phyloP scores from a whole-genome alignment of 2,797 vertebrate species.

The Coilia nasus region DNA sequence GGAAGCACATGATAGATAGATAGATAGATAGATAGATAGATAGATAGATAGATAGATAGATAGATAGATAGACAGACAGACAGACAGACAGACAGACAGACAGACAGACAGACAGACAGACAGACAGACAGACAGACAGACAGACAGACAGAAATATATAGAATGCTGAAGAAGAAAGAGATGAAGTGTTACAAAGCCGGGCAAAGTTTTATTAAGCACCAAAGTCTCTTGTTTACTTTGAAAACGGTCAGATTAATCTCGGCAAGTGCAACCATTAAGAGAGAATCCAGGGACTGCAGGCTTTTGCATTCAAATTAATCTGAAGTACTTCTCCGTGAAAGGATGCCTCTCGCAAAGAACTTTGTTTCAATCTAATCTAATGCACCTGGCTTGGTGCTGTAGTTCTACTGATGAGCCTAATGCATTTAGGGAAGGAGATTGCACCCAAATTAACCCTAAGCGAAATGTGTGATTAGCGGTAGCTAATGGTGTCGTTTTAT shows the following conservation, averaged over 20 bases:
- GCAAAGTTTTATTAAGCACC: neutral
- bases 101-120: too few species aligned
- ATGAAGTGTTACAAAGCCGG: neutral
- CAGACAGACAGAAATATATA: too few species aligned
- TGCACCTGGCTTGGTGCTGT: neutral
- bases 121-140: too few species aligned
- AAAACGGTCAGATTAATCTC: constrained; percentile 2
- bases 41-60: too few species aligned
- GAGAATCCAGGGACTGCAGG: neutral
- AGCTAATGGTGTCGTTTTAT: neutral
- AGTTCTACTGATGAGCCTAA: neutral
- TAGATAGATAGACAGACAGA: too few species aligned
- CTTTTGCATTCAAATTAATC: constrained; percentile 6
- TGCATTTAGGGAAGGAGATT: neutral
- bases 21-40: too few species aligned
- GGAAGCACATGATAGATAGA: too few species aligned
- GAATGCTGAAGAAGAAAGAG: neutral
- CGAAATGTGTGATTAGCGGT: neutral
- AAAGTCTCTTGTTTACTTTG: neutral
- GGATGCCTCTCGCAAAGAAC: neutral
- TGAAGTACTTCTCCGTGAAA: neutral
- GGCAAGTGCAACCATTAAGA: neutral
- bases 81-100: too few species aligned
- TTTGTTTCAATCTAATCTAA: neutral
- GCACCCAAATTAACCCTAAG: neutral